A percentile compares a stretch with the other conserved stretches of the same genome.
phyloP scores from a whole-genome alignment of 2,797 vertebrate species.

The Rhinatrema bivittatum region DNA sequence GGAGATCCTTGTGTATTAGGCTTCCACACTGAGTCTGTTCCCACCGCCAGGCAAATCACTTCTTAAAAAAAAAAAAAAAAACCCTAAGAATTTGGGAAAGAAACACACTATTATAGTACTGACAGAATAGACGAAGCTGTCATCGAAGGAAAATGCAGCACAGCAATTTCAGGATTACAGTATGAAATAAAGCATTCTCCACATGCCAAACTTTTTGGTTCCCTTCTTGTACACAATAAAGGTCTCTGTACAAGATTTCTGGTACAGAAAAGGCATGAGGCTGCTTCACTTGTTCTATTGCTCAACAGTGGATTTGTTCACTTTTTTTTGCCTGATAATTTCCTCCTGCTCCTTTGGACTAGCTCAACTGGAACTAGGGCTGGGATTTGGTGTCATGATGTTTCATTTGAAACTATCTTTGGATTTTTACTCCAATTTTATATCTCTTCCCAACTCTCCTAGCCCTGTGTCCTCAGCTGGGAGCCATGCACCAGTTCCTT shows the following conservation, averaged over 20 bases:
- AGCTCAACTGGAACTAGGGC: too few relatives aligned
- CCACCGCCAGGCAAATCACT: conserved; percentile 23
- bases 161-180: conserved; percentile 45
- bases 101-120: conserved; percentile 29
- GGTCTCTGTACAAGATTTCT: conserved; percentile 22
- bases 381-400: too few relatives aligned
- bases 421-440: too few relatives aligned
- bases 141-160: conserved; percentile 29
- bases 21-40: neutral
- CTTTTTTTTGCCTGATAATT: too few relatives aligned
- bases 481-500: too few relatives aligned
- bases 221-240: conserved; percentile 27
- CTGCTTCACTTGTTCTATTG: conserved; percentile 23
- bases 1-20: too few relatives aligned
- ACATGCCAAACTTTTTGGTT: conserved; percentile 39
- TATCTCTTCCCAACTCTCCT: too few relatives aligned
- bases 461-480: too few relatives aligned
- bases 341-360: too few relatives aligned
- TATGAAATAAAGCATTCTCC: conserved; percentile 43
- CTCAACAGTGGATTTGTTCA: neutral
- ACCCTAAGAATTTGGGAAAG: conserved; percentile 24
- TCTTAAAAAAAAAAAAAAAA: conserved; percentile 22
- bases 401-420: too few relatives aligned
- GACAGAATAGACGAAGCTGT: conserved; percentile 35
- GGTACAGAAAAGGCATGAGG: conserved; percentile 13